Base-by-base conservation (phyloP, 2,797 vertebrate species). In the Lates japonicus region DNA sequence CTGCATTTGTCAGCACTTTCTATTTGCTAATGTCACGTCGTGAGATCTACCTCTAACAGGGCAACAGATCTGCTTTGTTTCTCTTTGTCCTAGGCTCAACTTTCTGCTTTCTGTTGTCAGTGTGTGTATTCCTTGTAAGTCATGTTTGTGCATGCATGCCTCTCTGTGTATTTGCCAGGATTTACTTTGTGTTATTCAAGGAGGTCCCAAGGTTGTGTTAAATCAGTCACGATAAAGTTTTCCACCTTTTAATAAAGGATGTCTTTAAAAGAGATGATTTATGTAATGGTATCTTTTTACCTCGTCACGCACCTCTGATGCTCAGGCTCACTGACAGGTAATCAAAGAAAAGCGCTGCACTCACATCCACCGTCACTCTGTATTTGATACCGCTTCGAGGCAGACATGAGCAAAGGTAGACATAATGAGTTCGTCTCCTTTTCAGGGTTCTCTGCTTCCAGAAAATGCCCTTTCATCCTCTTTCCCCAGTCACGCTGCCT, bases 251-350 rank as follows among this genome's bases (percentile, higher is more conserved):
- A 61, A 81, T 37, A 41, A 60, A 33, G 48, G 61, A 65, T 68
- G 66, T 83, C 76, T 88, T 88, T 87, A 89, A 85, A 71, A 78
- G 80, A 78, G 70, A 82, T 87, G 83, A 83, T 91, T 89, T 89
- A 76, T 85, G 81, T 91, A 88, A 90, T 90, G 78, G 82, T 81
- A 74, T 86, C 82, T n/a, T 81, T 92, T 90, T 87, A 88, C 82
- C 83, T 90, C 51, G 44, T 89, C 81, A n/a, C n/a, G n/a, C 63
- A 78, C 65, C 61, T 88, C 80, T 86, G 86, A 89, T 64, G 83
- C 85, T 83, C 76, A 76, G 72, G 51, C 78, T 84, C 74, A 33
- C 71, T 91, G 92, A 90, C 89, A 88, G 93, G 80, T 85, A 84
- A 93, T 91, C 90, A 94, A 91, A 93, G 82, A 89, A 62, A 69